These are phyloP conservation scores for Anoplophora glabripennis DNA, from an alignment of 1,140 invertebrate species.

Conservation along the genomic window DNA sequence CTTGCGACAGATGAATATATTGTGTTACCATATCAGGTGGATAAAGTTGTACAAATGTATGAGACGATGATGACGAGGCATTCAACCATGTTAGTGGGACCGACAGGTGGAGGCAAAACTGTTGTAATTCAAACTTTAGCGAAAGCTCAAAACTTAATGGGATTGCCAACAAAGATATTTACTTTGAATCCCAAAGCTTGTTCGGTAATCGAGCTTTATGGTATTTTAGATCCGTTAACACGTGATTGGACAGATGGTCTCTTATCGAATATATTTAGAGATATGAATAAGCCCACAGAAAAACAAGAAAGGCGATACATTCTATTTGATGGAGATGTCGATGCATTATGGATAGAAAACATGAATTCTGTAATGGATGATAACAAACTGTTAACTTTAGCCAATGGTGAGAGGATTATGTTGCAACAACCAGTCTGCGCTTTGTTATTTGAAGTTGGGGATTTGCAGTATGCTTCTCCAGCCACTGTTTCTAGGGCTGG, in stretches of 20 bases:
- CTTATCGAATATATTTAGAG: conserved; percentile 85
- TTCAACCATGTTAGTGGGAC: conserved; percentile 87
- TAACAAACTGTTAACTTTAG: conserved; percentile 83
- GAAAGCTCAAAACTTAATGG: conserved; percentile 73
- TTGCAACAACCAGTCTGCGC: conserved; percentile 76
- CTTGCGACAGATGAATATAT: conserved; percentile 67
- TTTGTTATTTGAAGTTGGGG: conserved; percentile 86
- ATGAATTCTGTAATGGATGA: conserved; percentile 98
- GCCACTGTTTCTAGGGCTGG: conserved; percentile 88
- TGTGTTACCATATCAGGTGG: conserved; percentile 73
- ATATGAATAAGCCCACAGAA: conserved; percentile 77
- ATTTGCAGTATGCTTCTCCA: conserved; percentile 85
- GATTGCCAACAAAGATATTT: conserved; percentile 71
- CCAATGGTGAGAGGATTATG: conserved; percentile 86
- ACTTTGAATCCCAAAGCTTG: conserved; percentile 84
- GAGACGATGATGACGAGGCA: conserved; percentile 93
- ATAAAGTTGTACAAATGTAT: conserved; percentile 75
- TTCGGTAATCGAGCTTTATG: conserved; percentile 85
- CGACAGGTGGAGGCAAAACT: conserved; percentile 87
- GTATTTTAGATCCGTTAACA: conserved; percentile 78
- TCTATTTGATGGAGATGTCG: conserved; percentile 90
- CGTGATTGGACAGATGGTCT: conserved; percentile 91
- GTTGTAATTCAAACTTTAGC: conserved; percentile 79
- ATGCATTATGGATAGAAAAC: conserved; percentile 92
- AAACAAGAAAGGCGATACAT: conserved; percentile 66